Evolutionary conservation across 2,113 vertebrate species (phyloP), one percentile per base, ranked within the genome.

Genomic region (Sus scrofa): DNA sequence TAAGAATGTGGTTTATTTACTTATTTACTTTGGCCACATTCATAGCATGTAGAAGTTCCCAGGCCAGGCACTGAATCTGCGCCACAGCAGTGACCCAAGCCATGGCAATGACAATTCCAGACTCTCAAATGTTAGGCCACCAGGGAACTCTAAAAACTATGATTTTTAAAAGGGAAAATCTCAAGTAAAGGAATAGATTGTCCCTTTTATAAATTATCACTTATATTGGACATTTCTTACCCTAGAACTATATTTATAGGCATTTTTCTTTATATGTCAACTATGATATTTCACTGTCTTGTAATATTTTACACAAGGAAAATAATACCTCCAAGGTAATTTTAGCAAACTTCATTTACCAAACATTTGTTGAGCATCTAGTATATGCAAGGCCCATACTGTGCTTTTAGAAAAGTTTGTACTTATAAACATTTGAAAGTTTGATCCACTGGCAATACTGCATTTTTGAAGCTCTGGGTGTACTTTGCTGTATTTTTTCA

Each of bases 231-330:
- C 20, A 60, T 91, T 67, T 91, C 27, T 90, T 75, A 58, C 56
- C 24, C n/a, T 70, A 54, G 24, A 78, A 24, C 2, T 62, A 11
- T 52, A 71, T 24, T 67, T 70, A 50, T 22, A 71, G 88, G 11
- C 18, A 81, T 32, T 92, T 91, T 89, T 71, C 60, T 89, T 92
- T 52, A 52, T 73, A 83, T 73, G 37, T 60, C 26, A 83, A 83
- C 7, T 54, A 7, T 82, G 37, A 37, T 27, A 87, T 54, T 34
- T 94, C n/a, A 71, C 56, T 9, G 67, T 34, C 71, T 90, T 85
- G n/a, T 15, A 71, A n/a, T 52, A 32, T 81, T 60, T 27, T 63
- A 32, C 34, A 30, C 26, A n/a, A 39, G 56, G 7, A 3, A 88
- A 58, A 19, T 58, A 89, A 81, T n/a, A 70, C 24, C 34, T 14